Evolutionary conservation across 2,888 invertebrate genomes (phyloP), one percentile per base, ranked within the genome.

Genomic region (Archaeoteleia sp.): DNA sequence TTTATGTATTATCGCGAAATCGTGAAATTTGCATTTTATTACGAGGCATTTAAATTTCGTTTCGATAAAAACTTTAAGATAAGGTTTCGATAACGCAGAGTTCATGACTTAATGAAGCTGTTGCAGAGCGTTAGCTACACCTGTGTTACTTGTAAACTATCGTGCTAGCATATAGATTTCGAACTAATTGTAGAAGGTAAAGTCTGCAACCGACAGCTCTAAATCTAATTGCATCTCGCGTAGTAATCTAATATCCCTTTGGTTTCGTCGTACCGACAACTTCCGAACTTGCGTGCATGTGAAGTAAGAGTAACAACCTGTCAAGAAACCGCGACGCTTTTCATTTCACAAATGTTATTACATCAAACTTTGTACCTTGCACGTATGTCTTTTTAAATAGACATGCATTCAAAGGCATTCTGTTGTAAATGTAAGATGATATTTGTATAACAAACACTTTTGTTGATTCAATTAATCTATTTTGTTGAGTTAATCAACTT

Each of bases 161-260:
- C 40, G 34, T 20, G 14, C 46, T 2, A 34, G 37, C 32, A 49
- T 63, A 62, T 62, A 49, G 48, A 48, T 35, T 37, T 13, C 35
- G 34, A 53, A 42, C 53, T 65, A 53, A 65, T 65, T 58, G 65
- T 51, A 48, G 55, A 51, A 34, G 45, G 51, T 27, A 49, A 46
- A 58, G 58, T 40, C 53, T 58, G 65, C 65, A 53, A 53, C 46
- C 40, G 58, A 48, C 58, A 42, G 65, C 39, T 65, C 46, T 40
- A 58, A 65, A 65, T 65, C 57, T 53, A 65, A 65, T 65, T 58
- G 51, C 55, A 39, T 39, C 55, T 43, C 45, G 13, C 63, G 57
- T 57, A 35, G 63, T 58, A 53, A 58, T 53, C 48, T 45, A 66
- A 58, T 58, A 66, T 42, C 46, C 57, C 46, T 60, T 53, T 48